phyloP scores from a whole-genome alignment of 1,140 invertebrate species.

The Doryteuthis pealeii region DNA sequence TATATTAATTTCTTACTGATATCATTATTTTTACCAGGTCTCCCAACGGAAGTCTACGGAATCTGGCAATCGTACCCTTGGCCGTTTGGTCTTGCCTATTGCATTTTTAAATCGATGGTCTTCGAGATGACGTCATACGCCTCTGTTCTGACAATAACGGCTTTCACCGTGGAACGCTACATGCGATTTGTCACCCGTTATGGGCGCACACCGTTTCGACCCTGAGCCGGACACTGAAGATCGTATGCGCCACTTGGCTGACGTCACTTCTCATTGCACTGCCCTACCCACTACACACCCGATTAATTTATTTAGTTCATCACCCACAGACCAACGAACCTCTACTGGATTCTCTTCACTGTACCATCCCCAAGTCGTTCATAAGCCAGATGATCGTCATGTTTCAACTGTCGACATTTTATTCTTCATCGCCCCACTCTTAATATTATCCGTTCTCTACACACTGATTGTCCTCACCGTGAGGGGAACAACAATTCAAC shows the following conservation, averaged over 20 bases:
- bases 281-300: slow-evolving; percentile 63
- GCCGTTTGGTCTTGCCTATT: slow-evolving; percentile 82
- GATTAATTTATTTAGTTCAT: slow-evolving; percentile 43
- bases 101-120: slow-evolving; percentile 78
- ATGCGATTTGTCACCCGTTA: slow-evolving; percentile 90
- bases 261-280: slow-evolving; percentile 76
- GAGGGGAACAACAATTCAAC: slow-evolving; percentile 22
- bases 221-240: slow-evolving; percentile 75
- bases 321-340: slow-evolving; percentile 34
- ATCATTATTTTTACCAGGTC: no score
- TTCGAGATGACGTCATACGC: slow-evolving; percentile 91
- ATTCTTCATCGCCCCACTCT: slow-evolving; percentile 61
- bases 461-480: slow-evolving; percentile 57
- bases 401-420: slow-evolving; percentile 58
- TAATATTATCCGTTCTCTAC: slow-evolving; percentile 58
- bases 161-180: slow-evolving; percentile 93
- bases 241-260: slow-evolving; percentile 79
- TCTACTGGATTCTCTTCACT: slow-evolving; percentile 47
- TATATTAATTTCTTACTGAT: slow-evolving; percentile 3
- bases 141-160: slow-evolving; percentile 87
- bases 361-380: slow-evolving; percentile 52
- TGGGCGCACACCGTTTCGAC: slow-evolving; percentile 83
- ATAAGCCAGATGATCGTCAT: slow-evolving; percentile 42
- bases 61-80: slow-evolving; percentile 89
- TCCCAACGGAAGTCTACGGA: slow-evolving; percentile 82